These are phyloP conservation scores for Falcunculus frontatus DNA, from an alignment of 2,113 vertebrate species.

Conservation along the genomic window DNA sequence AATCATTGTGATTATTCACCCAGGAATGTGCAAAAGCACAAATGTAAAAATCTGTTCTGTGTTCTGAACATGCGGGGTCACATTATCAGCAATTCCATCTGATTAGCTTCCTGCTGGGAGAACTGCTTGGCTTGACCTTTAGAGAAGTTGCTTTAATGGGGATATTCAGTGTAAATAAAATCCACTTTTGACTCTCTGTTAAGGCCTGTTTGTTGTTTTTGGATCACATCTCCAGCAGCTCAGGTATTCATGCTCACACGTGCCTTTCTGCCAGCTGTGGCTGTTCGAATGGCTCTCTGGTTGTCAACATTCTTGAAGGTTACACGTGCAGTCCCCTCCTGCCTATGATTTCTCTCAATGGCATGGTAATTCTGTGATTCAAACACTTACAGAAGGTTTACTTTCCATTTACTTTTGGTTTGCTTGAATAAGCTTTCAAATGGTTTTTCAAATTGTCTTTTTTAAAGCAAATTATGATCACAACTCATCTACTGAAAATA, in stretches of 20 bases:
- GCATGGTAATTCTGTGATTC: not conserved
- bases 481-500: conserved; percentile 7
- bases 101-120: not conserved
- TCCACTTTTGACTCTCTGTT: not conserved
- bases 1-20: conserved; percentile 44
- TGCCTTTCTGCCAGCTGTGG: not conserved
- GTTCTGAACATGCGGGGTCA: not conserved
- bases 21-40: conserved; percentile 17
- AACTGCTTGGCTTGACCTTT: not conserved
- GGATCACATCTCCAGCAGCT: not conserved
- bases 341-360: not conserved
- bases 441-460: not conserved
- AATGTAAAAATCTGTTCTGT: conserved; percentile 34
- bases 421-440: conserved; percentile 8
- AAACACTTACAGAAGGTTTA: not conserved
- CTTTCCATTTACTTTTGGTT: conserved; percentile 17
- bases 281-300: not conserved
- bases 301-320: not conserved
- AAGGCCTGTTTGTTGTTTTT: not conserved
- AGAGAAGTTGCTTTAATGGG: not conserved
- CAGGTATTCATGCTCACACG: not conserved
- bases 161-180: not conserved
- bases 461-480: not conserved
- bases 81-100: not conserved
- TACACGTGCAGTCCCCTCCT: fast-evolving